Percentiles rank a stretch among this genome's conserved stretches.
These are phyloP conservation scores for Cryptus armator DNA, from an alignment of 2,888 invertebrate species.

Conservation along the genomic window DNA sequence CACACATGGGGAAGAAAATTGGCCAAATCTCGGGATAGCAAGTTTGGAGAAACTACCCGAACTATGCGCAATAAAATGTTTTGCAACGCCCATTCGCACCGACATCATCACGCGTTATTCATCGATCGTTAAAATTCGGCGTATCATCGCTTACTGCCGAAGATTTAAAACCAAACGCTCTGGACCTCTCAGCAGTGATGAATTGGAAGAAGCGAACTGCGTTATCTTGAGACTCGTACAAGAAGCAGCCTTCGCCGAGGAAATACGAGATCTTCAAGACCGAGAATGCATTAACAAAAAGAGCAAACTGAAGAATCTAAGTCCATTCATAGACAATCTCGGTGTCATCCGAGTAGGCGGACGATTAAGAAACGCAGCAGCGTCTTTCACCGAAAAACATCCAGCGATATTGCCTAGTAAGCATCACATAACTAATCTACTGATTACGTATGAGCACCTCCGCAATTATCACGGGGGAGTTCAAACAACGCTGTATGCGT, in stretches of 20 bases:
- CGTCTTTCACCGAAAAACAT: conserved; percentile 64
- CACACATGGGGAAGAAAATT: conserved; percentile 6
- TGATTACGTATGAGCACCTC: conserved; percentile 68
- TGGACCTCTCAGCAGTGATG: conserved; percentile 8
- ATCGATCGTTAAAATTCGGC: conserved; percentile 43
- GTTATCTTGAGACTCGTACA: conserved; percentile 35
- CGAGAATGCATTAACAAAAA: conserved; percentile 15
- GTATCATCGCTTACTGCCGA: conserved; percentile 56
- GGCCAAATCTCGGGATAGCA: conserved; percentile 13
- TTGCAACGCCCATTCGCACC: not conserved
- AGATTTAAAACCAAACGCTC: conserved; percentile 47
- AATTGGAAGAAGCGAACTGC: conserved; percentile 29
- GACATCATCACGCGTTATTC: conserved; percentile 39
- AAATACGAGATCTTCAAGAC: conserved; percentile 10
- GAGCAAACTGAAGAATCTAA: conserved; percentile 59
- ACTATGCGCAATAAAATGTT: conserved; percentile 10
- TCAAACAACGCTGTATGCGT: conserved; percentile 64
- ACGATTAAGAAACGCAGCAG: conserved; percentile 64
- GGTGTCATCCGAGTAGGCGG: conserved; percentile 72
- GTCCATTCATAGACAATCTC: conserved; percentile 70
- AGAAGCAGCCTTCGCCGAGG: conserved; percentile 2
- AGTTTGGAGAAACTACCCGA: conserved; percentile 23
- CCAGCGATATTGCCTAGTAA: conserved; percentile 70
- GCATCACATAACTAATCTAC: conserved; percentile 70
- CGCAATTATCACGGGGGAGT: conserved; percentile 69